phyloP scores from a whole-genome alignment of 2,797 vertebrate species.

The Rhinichthys osculus region DNA sequence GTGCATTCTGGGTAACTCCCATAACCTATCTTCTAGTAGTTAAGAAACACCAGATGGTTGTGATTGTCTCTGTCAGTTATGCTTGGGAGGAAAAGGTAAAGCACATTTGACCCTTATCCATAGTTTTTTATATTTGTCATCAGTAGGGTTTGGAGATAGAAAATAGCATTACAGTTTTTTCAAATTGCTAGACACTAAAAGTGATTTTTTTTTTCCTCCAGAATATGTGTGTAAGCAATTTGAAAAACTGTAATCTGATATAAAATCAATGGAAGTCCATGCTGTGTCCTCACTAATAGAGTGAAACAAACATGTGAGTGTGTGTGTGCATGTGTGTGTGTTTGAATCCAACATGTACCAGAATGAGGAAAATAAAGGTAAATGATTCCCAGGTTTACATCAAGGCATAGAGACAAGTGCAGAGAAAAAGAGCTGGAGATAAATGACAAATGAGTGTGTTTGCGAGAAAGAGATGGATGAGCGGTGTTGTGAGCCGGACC shows the following conservation, averaged over 20 bases:
- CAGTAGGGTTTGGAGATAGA: background rate
- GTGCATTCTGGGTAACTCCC: slow-evolving; percentile 28
- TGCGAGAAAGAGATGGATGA: slow-evolving; percentile 45
- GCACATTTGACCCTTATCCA: background rate
- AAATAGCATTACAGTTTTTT: too few species aligned
- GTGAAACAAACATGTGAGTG: background rate
- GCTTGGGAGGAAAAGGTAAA: slow-evolving; percentile 3
- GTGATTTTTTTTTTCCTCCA: too few species aligned
- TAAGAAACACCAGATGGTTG: slow-evolving; percentile 17
- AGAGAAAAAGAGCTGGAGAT: background rate
- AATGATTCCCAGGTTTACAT: background rate
- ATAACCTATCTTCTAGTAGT: slow-evolving; percentile 9
- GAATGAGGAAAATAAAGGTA: background rate
- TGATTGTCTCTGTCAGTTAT: slow-evolving; percentile 23
- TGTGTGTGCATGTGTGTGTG: background rate
- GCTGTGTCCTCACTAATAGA: background rate
- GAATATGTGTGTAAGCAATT: too few species aligned
- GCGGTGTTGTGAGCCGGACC: slow-evolving; percentile 36
- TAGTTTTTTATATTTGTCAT: background rate
- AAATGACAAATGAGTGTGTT: slow-evolving; percentile 23
- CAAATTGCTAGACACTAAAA: too few species aligned
- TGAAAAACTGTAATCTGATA: background rate
- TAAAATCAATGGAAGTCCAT: background rate
- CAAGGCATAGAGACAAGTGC: slow-evolving; percentile 2
- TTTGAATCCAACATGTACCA: background rate